These are phyloP conservation scores for Phrynocephalus guinanensis DNA, from an alignment of 2,797 vertebrate species.

Conservation along the genomic window DNA sequence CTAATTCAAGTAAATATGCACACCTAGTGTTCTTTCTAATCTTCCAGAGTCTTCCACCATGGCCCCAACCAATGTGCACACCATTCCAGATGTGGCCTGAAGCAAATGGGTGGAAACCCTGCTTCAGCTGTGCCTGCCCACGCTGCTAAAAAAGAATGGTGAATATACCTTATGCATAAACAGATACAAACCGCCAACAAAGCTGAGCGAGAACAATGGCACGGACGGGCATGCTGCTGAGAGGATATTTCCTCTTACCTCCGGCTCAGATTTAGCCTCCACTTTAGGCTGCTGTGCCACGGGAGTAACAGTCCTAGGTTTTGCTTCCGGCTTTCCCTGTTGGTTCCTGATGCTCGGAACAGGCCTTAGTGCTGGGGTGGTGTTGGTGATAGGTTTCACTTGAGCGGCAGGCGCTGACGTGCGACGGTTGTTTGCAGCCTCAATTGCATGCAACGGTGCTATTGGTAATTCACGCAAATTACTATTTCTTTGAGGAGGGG, in stretches of 20 bases:
- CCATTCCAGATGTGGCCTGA: too few species aligned
- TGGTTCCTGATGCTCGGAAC: constrained; percentile 46
- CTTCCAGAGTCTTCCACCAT: too few species aligned
- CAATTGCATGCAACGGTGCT: constrained; percentile 83
- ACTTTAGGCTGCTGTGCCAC: constrained; percentile 69
- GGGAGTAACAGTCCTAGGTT: constrained; percentile 71
- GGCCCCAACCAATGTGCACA: too few species aligned
- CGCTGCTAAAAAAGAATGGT: too few species aligned
- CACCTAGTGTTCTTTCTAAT: not conserved
- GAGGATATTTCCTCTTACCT: constrained; percentile 70
- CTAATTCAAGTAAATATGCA: not conserved
- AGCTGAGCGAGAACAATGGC: too few species aligned
- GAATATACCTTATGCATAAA: not conserved
- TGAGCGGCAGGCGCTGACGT: constrained; percentile 80
- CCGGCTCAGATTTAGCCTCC: constrained; percentile 74
- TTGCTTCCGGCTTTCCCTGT: constrained; percentile 79
- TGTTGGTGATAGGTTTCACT: constrained; percentile 79
- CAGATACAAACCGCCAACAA: too few species aligned
- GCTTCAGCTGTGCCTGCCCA: too few species aligned
- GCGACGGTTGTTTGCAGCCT: constrained; percentile 76
- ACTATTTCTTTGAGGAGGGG: constrained; percentile 87
- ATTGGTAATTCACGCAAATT: constrained; percentile 94
- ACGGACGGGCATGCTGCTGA: not conserved
- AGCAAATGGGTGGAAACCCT: too few species aligned
- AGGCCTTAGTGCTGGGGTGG: constrained; percentile 57